These are phyloP conservation scores for Scaptodrosophila latifasciaeformis DNA, from an alignment of 2,888 invertebrate genomes.

Conservation along the genomic window DNA sequence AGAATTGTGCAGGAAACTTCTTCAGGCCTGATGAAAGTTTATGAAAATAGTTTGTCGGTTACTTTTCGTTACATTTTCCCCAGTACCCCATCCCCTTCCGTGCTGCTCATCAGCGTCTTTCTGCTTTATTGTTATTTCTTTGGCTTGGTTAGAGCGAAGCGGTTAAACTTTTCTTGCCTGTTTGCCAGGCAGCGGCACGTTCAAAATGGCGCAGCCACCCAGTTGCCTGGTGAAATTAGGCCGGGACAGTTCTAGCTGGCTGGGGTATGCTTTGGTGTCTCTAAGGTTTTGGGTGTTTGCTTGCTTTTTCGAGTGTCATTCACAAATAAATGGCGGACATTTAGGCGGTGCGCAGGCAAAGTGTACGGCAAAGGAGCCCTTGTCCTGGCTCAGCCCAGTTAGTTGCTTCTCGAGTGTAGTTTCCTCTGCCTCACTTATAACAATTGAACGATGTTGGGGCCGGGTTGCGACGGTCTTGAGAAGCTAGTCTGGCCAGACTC, in stretches of 20 bases:
- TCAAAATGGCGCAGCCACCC: slow-evolving; percentile 25
- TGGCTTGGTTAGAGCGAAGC: background rate
- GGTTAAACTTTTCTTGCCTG: slow-evolving; percentile 13
- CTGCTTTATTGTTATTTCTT: background rate
- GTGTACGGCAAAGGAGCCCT: too few species aligned
- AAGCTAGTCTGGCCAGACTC: background rate
- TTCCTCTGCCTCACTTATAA: slow-evolving; percentile 38
- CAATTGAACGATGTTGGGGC: slow-evolving; percentile 44
- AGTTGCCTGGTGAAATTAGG: background rate
- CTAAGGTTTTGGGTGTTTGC: slow-evolving; percentile 12
- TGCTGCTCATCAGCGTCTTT: too few species aligned
- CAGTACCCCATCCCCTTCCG: background rate
- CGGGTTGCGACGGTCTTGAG: too few species aligned
- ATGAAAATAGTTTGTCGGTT: slow-evolving; percentile 34
- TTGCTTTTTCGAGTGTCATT: slow-evolving; percentile 51
- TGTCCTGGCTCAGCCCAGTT: too few species aligned
- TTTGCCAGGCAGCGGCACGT: slow-evolving; percentile 33
- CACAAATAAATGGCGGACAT: slow-evolving; percentile 66
- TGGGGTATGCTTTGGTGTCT: slow-evolving; percentile 15
- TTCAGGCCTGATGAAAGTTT: slow-evolving; percentile 29
- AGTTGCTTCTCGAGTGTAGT: slow-evolving; percentile 21
- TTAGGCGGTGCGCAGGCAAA: slow-evolving; percentile 43
- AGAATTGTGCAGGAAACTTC: background rate
- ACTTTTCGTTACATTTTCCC: slow-evolving; percentile 9
- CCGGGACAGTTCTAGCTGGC: slow-evolving; percentile 14